Evolutionary conservation across 2,113 vertebrate species (phyloP).

Genomic region (Physeter macrocephalus): DNA sequence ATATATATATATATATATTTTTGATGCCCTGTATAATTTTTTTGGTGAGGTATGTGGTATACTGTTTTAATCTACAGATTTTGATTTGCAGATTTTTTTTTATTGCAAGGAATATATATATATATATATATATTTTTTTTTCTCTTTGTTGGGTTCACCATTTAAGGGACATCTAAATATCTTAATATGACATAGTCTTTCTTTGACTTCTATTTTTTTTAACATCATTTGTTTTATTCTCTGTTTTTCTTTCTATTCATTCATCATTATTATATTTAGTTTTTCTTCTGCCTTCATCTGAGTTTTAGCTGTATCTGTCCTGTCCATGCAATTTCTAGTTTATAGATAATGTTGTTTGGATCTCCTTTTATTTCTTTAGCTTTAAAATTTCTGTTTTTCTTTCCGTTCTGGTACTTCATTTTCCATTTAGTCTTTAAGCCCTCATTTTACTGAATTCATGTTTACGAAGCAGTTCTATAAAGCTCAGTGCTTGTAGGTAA

Average conservation of each 20-base stretch:
- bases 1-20: neutral
- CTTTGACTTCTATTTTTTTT: neutral
- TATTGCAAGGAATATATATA: neutral
- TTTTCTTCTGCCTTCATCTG: neutral
- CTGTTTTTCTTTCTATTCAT: neutral
- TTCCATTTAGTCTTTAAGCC: neutral
- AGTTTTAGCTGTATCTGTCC: neutral
- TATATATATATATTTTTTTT: neutral
- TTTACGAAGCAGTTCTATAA: constrained; percentile 5
- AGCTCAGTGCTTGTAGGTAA: neutral
- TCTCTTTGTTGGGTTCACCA: neutral
- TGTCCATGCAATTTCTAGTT: neutral
- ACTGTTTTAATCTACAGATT: neutral
- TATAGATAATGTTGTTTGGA: neutral
- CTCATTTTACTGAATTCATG: neutral
- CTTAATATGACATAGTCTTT: neutral
- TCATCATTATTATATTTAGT: neutral
- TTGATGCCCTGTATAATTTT: neutral
- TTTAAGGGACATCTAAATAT: neutral
- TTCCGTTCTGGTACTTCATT: neutral
- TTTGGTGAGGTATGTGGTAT: neutral
- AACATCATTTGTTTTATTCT: neutral
- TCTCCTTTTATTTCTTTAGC: neutral
- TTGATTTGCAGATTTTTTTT: neutral
- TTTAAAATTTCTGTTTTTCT: neutral